A percentile compares a stretch with the other conserved stretches of the same genome.
phyloP scores from a whole-genome alignment of 2,113 vertebrate species.

The Numida meleagris region DNA sequence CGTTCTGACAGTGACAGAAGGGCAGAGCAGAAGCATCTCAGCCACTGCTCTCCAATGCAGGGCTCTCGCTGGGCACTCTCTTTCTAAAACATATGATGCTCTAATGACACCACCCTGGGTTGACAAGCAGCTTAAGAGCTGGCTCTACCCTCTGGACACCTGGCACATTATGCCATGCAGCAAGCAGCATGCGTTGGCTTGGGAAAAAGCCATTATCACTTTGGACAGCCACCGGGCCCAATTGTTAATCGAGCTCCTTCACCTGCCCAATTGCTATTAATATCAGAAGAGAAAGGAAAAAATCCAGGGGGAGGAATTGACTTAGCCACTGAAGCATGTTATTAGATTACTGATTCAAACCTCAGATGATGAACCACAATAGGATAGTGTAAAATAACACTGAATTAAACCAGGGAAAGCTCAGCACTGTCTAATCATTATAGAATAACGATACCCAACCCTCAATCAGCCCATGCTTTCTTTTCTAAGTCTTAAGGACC shows the following conservation, averaged over 20 bases:
- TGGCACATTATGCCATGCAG: neutral
- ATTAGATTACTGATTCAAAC: constrained; percentile 18
- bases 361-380: neutral
- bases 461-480: neutral
- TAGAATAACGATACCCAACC: neutral
- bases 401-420: neutral
- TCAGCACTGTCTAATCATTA: neutral
- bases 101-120: constrained; percentile 61
- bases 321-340: neutral
- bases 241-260: neutral
- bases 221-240: neutral
- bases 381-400: neutral
- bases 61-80: neutral
- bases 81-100: constrained; percentile 62
- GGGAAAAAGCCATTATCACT: constrained; percentile 54
- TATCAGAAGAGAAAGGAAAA: neutral
- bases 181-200: neutral
- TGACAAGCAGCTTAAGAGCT: constrained; percentile 68
- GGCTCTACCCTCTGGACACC: constrained; percentile 54
- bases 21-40: neutral
- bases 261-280: neutral
- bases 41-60: neutral
- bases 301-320: neutral
- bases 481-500: neutral
- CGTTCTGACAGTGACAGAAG: fast-evolving